phyloP scores from a whole-genome alignment of 2,797 vertebrate species.

The Liparis tanakae region DNA sequence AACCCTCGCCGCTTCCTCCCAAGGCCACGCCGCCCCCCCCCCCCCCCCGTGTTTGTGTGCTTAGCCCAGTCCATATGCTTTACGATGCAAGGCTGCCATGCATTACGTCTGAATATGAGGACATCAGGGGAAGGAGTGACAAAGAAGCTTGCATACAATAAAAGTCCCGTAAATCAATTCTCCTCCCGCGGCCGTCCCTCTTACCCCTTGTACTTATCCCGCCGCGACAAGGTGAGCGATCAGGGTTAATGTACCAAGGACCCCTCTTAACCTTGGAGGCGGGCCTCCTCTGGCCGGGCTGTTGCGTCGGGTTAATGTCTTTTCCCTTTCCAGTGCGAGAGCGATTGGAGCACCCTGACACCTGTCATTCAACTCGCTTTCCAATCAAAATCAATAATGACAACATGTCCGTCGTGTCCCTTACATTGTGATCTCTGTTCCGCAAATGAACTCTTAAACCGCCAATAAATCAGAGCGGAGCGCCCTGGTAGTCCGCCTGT shows the following conservation, averaged over 20 bases:
- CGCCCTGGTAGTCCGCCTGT: constrained; percentile 16
- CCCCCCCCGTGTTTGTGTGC: constrained; percentile 27
- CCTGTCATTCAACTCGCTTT: constrained; percentile 46
- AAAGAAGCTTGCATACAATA: constrained; percentile 5
- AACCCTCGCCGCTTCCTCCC: constrained; percentile 38
- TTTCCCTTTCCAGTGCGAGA: constrained; percentile 39
- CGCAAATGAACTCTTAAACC: constrained; percentile 34
- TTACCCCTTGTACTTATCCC: constrained; percentile 31
- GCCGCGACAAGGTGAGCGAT: constrained; percentile 49
- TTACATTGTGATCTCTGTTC: constrained; percentile 26
- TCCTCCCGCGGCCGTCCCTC: constrained; percentile 2
- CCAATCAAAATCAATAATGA: constrained; percentile 33
- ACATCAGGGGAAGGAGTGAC: constrained; percentile 10
- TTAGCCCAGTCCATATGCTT: constrained; percentile 34
- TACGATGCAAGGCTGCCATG: constrained; percentile 39
- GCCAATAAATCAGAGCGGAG: constrained; percentile 47
- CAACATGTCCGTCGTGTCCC: constrained; percentile 1
- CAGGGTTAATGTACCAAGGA: constrained; percentile 68
- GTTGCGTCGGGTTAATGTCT: constrained; percentile 46
- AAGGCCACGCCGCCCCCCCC: too few relatives aligned
- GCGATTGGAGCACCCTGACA: constrained; percentile 27
- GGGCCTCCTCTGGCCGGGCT: constrained; percentile 13
- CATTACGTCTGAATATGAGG: constrained; percentile 46
- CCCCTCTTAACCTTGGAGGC: constrained; percentile 64
- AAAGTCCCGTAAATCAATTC: constrained; percentile 50